A percentile compares a stretch with the other conserved stretches of the same genome.
phyloP scores from a whole-genome alignment of 2,797 vertebrate genomes.

The Labroides dimidiatus region DNA sequence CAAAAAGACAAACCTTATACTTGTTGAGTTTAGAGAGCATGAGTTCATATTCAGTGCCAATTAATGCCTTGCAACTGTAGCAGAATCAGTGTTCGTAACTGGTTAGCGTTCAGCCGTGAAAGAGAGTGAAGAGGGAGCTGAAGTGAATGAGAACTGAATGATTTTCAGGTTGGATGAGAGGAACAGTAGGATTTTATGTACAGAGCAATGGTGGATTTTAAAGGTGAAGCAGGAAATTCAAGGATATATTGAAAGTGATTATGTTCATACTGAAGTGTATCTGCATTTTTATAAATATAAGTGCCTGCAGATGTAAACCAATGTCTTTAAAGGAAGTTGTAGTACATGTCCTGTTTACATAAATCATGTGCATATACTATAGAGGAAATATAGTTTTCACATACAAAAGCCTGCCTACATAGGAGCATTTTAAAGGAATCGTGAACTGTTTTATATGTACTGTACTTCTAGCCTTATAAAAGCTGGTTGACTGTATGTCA shows the following conservation, averaged over 20 bases:
- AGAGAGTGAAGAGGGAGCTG: slow-evolving; percentile 52
- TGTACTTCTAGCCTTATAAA: slow-evolving; percentile 69
- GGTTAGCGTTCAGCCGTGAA: slow-evolving; percentile 36
- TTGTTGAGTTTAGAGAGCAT: slow-evolving; percentile 25
- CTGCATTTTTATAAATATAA: slow-evolving; percentile 29
- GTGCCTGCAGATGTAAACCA: slow-evolving; percentile 54
- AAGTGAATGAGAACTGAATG: slow-evolving; percentile 37
- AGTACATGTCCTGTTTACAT: slow-evolving; percentile 64
- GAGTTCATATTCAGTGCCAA: slow-evolving; percentile 30
- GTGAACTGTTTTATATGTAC: slow-evolving; percentile 66
- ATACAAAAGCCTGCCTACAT: slow-evolving; percentile 54
- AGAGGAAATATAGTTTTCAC: slow-evolving; percentile 58
- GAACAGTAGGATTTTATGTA: slow-evolving; percentile 13
- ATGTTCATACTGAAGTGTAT: slow-evolving; percentile 44
- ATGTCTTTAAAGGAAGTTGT: slow-evolving; percentile 63
- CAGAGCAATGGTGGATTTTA: slow-evolving; percentile 21
- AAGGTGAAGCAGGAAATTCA: slow-evolving; percentile 44
- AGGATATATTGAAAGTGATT: slow-evolving; percentile 64
- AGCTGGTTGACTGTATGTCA: slow-evolving; percentile 68
- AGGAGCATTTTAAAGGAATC: slow-evolving; percentile 55
- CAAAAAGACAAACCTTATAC: slow-evolving; percentile 16
- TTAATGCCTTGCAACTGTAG: slow-evolving; percentile 37
- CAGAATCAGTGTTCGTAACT: slow-evolving; percentile 35
- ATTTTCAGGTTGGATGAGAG: slow-evolving; percentile 42
- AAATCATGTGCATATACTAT: slow-evolving; percentile 47